These are phyloP conservation scores for Gadus macrocephalus DNA, from an alignment of 2,113 vertebrate species.

Conservation along the genomic window DNA sequence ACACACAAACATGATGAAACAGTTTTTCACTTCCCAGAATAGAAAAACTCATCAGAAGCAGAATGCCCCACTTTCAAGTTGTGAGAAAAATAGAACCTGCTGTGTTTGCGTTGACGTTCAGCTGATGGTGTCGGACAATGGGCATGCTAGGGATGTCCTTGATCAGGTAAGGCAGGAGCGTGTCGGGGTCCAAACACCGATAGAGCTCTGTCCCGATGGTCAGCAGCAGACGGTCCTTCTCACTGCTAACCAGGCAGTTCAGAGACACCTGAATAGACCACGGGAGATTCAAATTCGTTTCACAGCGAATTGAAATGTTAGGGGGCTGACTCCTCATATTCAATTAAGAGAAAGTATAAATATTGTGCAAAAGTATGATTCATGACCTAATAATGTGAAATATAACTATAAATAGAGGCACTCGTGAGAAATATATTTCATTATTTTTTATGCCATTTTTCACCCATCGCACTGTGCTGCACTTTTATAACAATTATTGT, in stretches of 20 bases:
- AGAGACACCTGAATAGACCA: slow-evolving; percentile 57
- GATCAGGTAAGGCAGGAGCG: slow-evolving; percentile 68
- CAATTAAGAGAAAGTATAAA: too few relatives aligned
- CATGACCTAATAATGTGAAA: too few relatives aligned
- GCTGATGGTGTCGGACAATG: slow-evolving; percentile 39
- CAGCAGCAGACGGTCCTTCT: slow-evolving; percentile 78
- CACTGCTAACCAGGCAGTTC: slow-evolving; percentile 63
- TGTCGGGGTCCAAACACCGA: slow-evolving; percentile 63
- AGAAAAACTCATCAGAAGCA: slow-evolving; percentile 20
- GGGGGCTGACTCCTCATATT: too few relatives aligned
- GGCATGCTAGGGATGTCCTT: slow-evolving; percentile 51
- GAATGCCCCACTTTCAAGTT: too few relatives aligned
- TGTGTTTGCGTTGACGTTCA: slow-evolving; percentile 47
- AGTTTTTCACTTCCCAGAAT: slow-evolving; percentile 19
- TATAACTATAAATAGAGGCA: too few relatives aligned
- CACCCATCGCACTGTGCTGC: too few relatives aligned
- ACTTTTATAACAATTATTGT: too few relatives aligned
- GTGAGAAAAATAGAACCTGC: slow-evolving; percentile 37
- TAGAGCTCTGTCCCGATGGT: slow-evolving; percentile 69
- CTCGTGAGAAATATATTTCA: too few relatives aligned
- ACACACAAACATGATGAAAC: neutral
- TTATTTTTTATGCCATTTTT: too few relatives aligned
- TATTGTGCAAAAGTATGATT: too few relatives aligned
- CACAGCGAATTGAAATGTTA: neutral
- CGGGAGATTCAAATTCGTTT: neutral